These are phyloP conservation scores for Scortum barcoo DNA, from an alignment of 2,113 vertebrate species.

Conservation along the genomic window DNA sequence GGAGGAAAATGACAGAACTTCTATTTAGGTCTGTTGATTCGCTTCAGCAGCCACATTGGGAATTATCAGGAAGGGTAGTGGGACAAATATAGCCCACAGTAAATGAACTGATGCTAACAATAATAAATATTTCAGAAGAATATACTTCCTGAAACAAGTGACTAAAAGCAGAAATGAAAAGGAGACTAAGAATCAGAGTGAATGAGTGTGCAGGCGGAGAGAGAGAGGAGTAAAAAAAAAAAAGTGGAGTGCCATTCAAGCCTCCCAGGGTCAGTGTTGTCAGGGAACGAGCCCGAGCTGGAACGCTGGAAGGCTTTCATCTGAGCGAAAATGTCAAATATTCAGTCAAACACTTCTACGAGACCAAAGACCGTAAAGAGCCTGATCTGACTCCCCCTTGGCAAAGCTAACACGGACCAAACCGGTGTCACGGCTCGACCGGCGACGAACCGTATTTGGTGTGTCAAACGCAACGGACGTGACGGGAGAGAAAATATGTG, in stretches of 20 bases:
- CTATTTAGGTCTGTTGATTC: neutral
- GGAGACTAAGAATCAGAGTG: neutral
- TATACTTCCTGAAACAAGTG: conserved; percentile 35
- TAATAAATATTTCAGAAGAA: conserved; percentile 50
- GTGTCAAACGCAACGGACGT: neutral
- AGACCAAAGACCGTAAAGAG: conserved; percentile 39
- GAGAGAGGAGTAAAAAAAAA: too few relatives aligned
- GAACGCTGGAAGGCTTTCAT: conserved; percentile 45
- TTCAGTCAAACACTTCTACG: conserved; percentile 36
- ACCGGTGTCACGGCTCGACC: neutral
- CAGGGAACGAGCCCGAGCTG: conserved; percentile 28
- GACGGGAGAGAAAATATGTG: neutral
- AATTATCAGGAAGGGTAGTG: conserved; percentile 16
- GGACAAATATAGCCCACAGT: conserved; percentile 25
- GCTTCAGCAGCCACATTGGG: neutral
- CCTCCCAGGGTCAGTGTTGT: conserved; percentile 26
- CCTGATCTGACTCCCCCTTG: conserved; percentile 4
- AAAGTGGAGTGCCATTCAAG: conserved; percentile 40
- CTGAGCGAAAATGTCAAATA: conserved; percentile 61
- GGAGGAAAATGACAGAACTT: neutral
- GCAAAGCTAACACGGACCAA: conserved; percentile 7
- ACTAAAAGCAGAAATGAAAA: conserved; percentile 35
- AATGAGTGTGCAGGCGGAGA: neutral
- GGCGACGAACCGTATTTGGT: neutral
- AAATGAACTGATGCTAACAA: conserved; percentile 27